phyloP scores from a whole-genome alignment of 2,888 invertebrate genomes.

The Sipunculus nudus region DNA sequence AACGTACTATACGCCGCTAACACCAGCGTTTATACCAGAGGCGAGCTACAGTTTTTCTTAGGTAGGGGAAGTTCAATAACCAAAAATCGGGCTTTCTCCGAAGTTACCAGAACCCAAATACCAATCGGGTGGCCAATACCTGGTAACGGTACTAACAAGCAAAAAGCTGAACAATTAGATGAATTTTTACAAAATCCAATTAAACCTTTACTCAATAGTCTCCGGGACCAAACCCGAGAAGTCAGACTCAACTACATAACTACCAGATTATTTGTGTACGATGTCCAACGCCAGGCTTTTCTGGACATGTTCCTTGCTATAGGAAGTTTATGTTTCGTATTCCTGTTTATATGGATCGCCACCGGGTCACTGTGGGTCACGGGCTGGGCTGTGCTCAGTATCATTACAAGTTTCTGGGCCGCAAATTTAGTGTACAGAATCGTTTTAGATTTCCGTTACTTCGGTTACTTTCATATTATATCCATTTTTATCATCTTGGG shows the following conservation, averaged over 20 bases:
- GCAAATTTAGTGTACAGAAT: conserved; percentile 39
- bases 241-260: conserved; percentile 25
- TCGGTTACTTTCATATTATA: conserved; percentile 41
- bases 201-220: conserved; percentile 5
- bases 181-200: conserved; percentile 15
- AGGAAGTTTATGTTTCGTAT: conserved; percentile 38
- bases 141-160: conserved; percentile 4
- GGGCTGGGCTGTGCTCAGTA: conserved; percentile 36
- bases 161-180: conserved; percentile 8
- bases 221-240: background rate
- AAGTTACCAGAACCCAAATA: conserved; percentile 21
- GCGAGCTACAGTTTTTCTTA: conserved; percentile 25
- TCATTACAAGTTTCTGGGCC: conserved; percentile 34
- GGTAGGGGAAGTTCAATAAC: conserved; percentile 29
- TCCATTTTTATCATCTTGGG: conserved; percentile 43
- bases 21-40: conserved; percentile 17
- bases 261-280: conserved; percentile 18
- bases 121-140: conserved; percentile 27
- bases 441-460: conserved; percentile 35
- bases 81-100: conserved; percentile 2
- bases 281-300: conserved; percentile 18
- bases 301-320: conserved; percentile 33
- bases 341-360: conserved; percentile 37
- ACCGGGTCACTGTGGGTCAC: conserved; percentile 40
- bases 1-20: conserved; percentile 31